These are phyloP conservation scores for Eremophila alpestris DNA, from an alignment of 2,797 vertebrate genomes.

Conservation along the genomic window DNA sequence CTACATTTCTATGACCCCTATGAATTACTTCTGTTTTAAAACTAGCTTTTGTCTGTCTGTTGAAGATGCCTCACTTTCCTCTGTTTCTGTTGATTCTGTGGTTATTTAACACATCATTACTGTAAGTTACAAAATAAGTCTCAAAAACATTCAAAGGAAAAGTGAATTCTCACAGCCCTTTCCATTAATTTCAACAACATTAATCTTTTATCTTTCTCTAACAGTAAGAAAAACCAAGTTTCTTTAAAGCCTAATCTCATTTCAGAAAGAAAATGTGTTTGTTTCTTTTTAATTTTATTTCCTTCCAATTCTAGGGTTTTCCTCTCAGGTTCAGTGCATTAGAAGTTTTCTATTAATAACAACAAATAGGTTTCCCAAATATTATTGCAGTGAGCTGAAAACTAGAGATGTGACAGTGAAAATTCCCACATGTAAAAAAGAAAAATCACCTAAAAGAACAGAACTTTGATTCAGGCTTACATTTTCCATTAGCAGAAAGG, in stretches of 20 bases:
- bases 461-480: neutral
- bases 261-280: neutral
- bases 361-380: neutral
- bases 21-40: neutral
- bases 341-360: neutral
- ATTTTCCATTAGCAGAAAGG: neutral
- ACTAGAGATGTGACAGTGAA: neutral
- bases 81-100: neutral
- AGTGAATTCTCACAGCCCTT: neutral
- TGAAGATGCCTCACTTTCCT: neutral
- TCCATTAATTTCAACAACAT: neutral
- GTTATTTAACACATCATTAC: neutral
- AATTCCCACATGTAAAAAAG: neutral
- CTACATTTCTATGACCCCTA: neutral
- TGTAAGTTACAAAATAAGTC: neutral
- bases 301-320: neutral
- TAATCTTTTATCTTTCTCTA: neutral
- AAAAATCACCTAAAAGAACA: neutral
- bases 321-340: neutral
- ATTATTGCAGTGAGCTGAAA: neutral
- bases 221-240: neutral
- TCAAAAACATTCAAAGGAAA: conserved; percentile 2
- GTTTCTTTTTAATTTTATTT: neutral
- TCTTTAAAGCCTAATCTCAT: neutral
- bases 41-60: neutral